Base-by-base conservation (phyloP, 2,888 invertebrate genomes). In the Lithophane semibrunnea region DNA sequence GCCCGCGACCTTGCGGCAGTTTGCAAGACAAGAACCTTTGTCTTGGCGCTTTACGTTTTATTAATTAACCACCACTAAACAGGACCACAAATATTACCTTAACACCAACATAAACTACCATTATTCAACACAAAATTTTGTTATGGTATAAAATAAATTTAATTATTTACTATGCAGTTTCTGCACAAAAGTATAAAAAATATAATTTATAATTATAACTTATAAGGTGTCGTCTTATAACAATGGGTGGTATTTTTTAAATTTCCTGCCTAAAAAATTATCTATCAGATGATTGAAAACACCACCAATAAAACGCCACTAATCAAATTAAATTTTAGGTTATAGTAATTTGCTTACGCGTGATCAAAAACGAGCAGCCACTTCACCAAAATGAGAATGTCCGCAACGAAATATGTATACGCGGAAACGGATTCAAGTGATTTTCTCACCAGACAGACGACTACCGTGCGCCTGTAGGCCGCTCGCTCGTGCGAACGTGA, bases 161-260 rank as follows among this genome's bases (percentile, higher is more conserved):
- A 37, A 54, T 63, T 47, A 54, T 61, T 78, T 61, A 69, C 2
- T n/a, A 58, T 67, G 42, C 21, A 24, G 12, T 47, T n/a, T 67
- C 54, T 42, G 63, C 63, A 80, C 63, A 63, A 44, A 29, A 49
- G 42, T 80, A 80, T 42, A 56, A 78, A 60, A 79, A 78, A 73
- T 79, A 70, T 52, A 18, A 49, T 72, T 42, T 16, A 47, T 29
- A 29, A 29, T 29, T 79, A 70, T 52, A 18, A 49, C 70, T 42
- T 16, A 47, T 66, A 66, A 1, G 29, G 21, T n/a, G 37, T 56
- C 10, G 12, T 60, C 18, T 29, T 44, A 16, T 37, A 13, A 16
- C 13, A 66, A 24, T 49, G 9, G 16, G 12, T 37, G 16, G 16
- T 37, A 3, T 47, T 54, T 44, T n/a, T 8, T 16, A 12, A 21